Conservation (phyloP, 2,113 vertebrate species). For the Athene noctua region DNA sequence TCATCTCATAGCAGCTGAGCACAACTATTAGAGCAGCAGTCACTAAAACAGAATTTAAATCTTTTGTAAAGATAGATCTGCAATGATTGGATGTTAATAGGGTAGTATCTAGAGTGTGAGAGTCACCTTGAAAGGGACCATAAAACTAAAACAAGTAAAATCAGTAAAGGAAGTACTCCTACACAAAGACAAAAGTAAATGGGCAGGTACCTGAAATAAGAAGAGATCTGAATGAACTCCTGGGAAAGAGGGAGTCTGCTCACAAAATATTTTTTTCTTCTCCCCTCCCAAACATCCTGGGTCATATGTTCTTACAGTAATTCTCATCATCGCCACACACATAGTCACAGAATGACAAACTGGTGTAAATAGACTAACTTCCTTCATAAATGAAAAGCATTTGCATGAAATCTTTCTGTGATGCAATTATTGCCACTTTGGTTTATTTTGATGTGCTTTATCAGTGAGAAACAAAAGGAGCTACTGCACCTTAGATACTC, state of each 20-base stretch:
- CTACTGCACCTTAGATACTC: neutral
- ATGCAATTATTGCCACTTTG: neutral
- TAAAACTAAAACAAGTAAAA: neutral
- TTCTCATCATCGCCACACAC: neutral
- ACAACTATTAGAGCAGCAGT: neutral
- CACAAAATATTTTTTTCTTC: neutral
- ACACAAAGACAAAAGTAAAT: neutral
- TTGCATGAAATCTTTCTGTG: neutral
- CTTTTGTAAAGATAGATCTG: neutral
- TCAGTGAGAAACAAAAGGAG: neutral
- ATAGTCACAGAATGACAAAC: neutral
- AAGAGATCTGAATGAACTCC: neutral
- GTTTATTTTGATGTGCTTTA: neutral
- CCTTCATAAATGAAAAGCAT: neutral
- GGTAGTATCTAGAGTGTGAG: rapidly evolving
- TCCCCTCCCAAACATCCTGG: neutral
- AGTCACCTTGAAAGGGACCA: neutral
- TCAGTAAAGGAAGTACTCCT: neutral
- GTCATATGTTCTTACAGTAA: neutral
- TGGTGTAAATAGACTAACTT: neutral
- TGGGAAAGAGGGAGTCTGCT: neutral
- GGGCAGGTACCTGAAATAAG: neutral
- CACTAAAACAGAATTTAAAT: neutral
- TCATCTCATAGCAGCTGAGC: neutral
- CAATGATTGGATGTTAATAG: neutral